Percentiles rank a stretch among this genome's conserved stretches.
These are phyloP conservation scores for Adelognathus sp. DNA, from an alignment of 2,888 invertebrate species.

Conservation along the genomic window DNA sequence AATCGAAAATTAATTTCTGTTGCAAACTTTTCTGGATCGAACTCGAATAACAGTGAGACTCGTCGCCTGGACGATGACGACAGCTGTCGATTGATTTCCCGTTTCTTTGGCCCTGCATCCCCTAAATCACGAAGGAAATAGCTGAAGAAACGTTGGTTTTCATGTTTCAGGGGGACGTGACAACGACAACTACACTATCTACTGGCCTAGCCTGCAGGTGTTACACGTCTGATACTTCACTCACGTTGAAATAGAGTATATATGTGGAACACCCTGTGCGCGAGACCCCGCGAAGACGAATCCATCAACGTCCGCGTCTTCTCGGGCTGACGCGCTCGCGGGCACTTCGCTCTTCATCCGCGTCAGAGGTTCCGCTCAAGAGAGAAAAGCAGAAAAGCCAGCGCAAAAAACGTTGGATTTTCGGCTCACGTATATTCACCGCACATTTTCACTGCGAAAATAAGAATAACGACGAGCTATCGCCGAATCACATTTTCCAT, in stretches of 20 bases:
- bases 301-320: slow-evolving; percentile 53
- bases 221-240: slow-evolving; percentile 8
- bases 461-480: background rate
- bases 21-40: background rate
- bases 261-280: slow-evolving; percentile 1
- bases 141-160: background rate
- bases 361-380: slow-evolving; percentile 16
- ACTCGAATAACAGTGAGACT: background rate
- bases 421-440: background rate
- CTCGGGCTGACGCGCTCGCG: slow-evolving; percentile 29
- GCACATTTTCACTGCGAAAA: background rate
- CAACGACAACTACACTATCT: slow-evolving; percentile 4
- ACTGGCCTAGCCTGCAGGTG: background rate
- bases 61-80: background rate
- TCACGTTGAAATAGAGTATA: slow-evolving; percentile 28
- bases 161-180: background rate
- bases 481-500: background rate
- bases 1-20: background rate
- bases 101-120: background rate
- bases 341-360: slow-evolving; percentile 41
- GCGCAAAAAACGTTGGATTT: background rate
- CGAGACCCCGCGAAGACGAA: slow-evolving; percentile 28
- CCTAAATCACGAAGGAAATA: background rate
- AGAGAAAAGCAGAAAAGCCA: slow-evolving; percentile 17
- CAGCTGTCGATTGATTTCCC: background rate